Evolutionary conservation across 2,797 vertebrate species (phyloP), one percentile per base, ranked within the genome.

Genomic region (Acrossocheilus fasciatus): DNA sequence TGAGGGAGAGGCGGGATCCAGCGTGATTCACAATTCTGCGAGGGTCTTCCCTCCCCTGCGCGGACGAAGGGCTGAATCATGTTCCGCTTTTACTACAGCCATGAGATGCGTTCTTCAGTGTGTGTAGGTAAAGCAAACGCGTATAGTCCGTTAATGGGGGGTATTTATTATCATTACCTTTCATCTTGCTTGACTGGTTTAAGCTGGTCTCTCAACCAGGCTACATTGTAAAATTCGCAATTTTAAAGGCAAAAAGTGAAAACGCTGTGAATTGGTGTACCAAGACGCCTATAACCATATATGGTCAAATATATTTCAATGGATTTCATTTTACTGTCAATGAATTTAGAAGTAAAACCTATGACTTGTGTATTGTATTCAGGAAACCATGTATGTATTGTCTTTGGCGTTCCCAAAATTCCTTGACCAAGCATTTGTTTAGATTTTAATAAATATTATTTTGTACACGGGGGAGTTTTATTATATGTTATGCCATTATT

Each of bases 1-100:
- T 86, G 89, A 39, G 47, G 20, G 72, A 68, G 89, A 88, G 90
- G 91, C 87, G 88, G 91, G 68, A 45, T 17, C 23, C 30, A 26
- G 68, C 4, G 89, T 87, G 87, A 89, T 87, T 90, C 87, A 89
- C 72, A 81, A 64, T 43, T 70, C 23, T 45, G 41, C 70, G 81
- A 57, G 74, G 80, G 34, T 66, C 82, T 83, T 72, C 87, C 84
- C n/a, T 20, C 78, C 78, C 52, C 72, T 64, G 41, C 77, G 85
- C 59, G 18, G 23, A 64, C 39, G 36, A 59, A 41, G 47, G 41
- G 39, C 50, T 68, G 20, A 79, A 59, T 79, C 66, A 17, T 77
- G 47, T 11, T 45, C 75, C 39, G 47, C 36, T 50, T 76, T 66
- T 1, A 84, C 62, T 64, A 17, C 52, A 36, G 18, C 36, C 39